Percentiles rank a stretch among this genome's conserved stretches.
Conservation (phyloP, 2,113 vertebrate species). For the Rhynchomys soricoides region DNA sequence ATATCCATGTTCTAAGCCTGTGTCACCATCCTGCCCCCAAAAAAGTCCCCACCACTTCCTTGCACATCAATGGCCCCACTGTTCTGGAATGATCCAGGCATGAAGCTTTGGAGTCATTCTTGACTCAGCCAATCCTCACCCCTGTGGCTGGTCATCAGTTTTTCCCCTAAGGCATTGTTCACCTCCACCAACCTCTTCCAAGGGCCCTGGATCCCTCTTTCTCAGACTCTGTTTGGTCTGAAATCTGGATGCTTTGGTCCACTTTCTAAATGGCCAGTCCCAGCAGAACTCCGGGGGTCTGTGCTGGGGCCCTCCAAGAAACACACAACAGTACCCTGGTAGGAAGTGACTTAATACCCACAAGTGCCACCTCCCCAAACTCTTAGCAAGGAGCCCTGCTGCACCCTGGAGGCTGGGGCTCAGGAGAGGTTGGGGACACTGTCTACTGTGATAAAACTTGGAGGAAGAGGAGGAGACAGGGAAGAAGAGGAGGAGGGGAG, state of each 20-base stretch:
- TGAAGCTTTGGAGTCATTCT: slow-evolving; percentile 33
- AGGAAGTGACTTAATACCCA: neutral
- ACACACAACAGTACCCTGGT: fast-evolving
- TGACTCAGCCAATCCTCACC: slow-evolving; percentile 51
- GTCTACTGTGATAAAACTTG: neutral
- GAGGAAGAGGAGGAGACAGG: neutral
- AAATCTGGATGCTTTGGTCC: neutral
- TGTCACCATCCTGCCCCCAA: slow-evolving; percentile 13
- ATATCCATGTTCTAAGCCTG: neutral
- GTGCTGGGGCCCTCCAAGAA: fast-evolving
- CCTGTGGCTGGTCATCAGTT: neutral
- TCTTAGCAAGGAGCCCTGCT: neutral
- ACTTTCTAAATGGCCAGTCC: neutral
- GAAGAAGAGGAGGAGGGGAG: too few species aligned
- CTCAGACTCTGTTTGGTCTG: neutral
- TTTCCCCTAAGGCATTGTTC: neutral
- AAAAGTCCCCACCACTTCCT: neutral
- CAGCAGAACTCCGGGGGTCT: neutral
- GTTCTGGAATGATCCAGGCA: slow-evolving; percentile 55
- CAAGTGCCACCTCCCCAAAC: fast-evolving
- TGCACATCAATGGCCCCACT: slow-evolving; percentile 51
- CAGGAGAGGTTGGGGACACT: neutral
- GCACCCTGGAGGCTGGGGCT: too few species aligned
- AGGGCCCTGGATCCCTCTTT: neutral
- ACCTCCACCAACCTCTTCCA: neutral